These are phyloP conservation scores for Ancistrus triradiatus DNA, from an alignment of 2,113 vertebrate species.

Conservation along the genomic window DNA sequence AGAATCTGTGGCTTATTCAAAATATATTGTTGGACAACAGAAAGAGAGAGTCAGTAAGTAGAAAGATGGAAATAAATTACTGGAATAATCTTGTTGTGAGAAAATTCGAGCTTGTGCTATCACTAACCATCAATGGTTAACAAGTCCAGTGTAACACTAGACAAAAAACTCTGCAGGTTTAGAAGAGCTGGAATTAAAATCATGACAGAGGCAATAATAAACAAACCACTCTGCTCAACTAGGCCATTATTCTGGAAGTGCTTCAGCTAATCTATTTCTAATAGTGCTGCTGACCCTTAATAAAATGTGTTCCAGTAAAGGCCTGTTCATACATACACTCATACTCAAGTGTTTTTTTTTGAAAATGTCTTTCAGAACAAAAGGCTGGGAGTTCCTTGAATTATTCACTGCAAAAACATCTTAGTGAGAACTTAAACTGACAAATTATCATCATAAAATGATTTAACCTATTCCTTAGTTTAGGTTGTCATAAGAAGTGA, in stretches of 20 bases:
- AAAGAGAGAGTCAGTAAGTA: too few relatives aligned
- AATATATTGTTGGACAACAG: too few relatives aligned
- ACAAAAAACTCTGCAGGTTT: constrained; percentile 13
- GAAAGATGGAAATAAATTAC: too few relatives aligned
- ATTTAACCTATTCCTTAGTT: too few relatives aligned
- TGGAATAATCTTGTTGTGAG: too few relatives aligned
- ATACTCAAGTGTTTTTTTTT: constrained; percentile 2
- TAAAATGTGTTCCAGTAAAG: constrained; percentile 22
- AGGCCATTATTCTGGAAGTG: constrained; percentile 34
- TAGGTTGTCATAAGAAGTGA: too few relatives aligned
- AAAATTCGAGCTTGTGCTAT: too few relatives aligned
- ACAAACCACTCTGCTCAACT: constrained; percentile 38
- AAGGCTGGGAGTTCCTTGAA: background rate
- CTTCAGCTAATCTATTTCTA: constrained; percentile 41
- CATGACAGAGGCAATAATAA: constrained; percentile 34
- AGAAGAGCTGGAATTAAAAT: constrained; percentile 38
- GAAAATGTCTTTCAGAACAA: background rate
- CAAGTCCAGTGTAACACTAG: constrained; percentile 14
- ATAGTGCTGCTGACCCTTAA: constrained; percentile 33
- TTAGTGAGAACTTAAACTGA: too few relatives aligned
- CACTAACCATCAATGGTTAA: constrained; percentile 16
- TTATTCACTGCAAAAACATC: too few relatives aligned
- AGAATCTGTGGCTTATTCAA: too few relatives aligned
- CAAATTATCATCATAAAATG: too few relatives aligned
- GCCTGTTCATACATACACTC: constrained; percentile 3